These are phyloP conservation scores for Stercorarius parasiticus DNA, from an alignment of 2,113 vertebrate genomes.

Conservation along the genomic window DNA sequence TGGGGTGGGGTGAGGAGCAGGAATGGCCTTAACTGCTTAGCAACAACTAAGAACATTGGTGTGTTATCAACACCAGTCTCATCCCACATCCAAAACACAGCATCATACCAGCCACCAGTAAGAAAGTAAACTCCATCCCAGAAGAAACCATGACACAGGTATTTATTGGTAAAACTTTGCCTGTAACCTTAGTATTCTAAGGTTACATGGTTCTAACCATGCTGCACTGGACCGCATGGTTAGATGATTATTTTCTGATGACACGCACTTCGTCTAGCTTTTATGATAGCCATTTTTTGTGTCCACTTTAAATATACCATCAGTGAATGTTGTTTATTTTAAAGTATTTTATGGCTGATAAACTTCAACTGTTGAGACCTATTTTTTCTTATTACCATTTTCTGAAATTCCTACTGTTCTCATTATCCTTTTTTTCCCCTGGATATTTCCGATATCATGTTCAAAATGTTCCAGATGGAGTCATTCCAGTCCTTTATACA, in stretches of 20 bases:
- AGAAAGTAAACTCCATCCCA: neutral
- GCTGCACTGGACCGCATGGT: neutral
- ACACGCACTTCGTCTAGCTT: neutral
- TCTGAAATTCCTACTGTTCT: neutral
- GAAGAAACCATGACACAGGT: neutral
- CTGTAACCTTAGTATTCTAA: neutral
- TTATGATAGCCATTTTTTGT: neutral
- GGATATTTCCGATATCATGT: neutral
- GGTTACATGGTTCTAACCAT: neutral
- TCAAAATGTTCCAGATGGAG: neutral
- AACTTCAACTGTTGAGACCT: neutral
- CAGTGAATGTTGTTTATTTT: neutral
- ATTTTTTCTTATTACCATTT: neutral
- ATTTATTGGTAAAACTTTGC: neutral
- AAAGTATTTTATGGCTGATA: neutral
- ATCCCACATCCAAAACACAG: neutral
- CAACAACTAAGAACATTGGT: neutral
- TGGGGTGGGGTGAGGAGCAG: neutral
- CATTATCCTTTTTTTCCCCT: neutral
- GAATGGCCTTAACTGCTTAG: neutral
- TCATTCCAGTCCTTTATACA: neutral
- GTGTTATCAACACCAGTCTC: neutral
- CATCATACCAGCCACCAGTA: neutral
- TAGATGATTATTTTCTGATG: neutral
- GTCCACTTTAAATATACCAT: neutral